phyloP scores from a whole-genome alignment of 2,797 vertebrate genomes.

The Dendrocincla tyrannina region DNA sequence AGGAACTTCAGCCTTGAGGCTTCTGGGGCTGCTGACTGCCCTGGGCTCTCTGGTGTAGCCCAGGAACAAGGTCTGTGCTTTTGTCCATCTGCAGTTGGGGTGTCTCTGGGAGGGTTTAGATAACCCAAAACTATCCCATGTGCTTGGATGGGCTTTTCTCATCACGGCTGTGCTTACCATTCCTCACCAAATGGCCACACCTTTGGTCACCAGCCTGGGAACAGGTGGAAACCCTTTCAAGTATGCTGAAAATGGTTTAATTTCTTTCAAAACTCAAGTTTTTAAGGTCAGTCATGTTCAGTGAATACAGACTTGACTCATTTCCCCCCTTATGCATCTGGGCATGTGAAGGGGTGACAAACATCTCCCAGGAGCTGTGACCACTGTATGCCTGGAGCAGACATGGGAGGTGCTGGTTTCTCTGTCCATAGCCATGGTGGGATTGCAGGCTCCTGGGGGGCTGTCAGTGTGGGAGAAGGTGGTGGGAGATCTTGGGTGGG shows the following conservation, averaged over 20 bases:
- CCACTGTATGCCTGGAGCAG: neutral
- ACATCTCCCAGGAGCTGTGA: neutral
- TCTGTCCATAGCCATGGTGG: neutral
- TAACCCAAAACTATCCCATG: fast-evolving
- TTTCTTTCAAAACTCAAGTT: neutral
- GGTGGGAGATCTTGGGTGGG: neutral
- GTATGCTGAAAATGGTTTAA: neutral
- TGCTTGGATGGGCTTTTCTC: neutral
- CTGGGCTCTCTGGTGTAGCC: neutral
- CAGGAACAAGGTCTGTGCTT: neutral
- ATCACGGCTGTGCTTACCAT: neutral
- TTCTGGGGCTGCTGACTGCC: neutral
- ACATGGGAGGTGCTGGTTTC: neutral
- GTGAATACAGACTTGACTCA: neutral
- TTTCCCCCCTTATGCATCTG: neutral
- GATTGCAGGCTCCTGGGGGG: neutral
- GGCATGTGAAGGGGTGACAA: neutral
- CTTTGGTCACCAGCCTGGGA: neutral
- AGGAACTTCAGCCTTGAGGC: fast-evolving
- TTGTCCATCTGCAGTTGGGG: neutral
- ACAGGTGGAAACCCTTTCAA: neutral
- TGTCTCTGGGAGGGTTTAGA: neutral
- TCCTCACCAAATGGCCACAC: fast-evolving
- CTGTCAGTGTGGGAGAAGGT: neutral
- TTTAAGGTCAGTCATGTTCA: neutral